Evolutionary conservation across 2,888 invertebrate species (phyloP).

Genomic region (Harmothoe impar): DNA sequence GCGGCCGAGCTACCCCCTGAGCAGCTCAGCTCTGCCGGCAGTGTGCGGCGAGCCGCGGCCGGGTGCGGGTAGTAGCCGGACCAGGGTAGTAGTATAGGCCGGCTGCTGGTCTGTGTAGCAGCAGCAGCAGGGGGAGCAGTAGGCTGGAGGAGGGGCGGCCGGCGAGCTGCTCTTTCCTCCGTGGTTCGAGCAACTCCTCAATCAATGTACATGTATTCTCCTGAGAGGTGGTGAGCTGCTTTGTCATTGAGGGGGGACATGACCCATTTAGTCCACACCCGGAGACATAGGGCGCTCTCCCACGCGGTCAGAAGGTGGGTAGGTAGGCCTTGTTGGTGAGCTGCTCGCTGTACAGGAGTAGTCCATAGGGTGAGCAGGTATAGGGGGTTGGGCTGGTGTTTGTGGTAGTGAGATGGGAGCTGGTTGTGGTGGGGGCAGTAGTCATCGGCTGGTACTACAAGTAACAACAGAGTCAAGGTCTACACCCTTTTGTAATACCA

Average conservation of each 20-base stretch:
- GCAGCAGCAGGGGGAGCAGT: background rate
- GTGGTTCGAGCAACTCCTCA: too few species aligned
- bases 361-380: too few species aligned
- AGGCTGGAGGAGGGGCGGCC: background rate
- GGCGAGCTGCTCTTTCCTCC: background rate
- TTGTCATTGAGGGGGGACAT: slow-evolving; percentile 13
- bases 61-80: background rate
- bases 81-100: background rate
- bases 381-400: too few species aligned
- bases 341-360: background rate
- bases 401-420: too few species aligned
- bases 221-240: background rate
- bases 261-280: slow-evolving; percentile 15
- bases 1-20: slow-evolving; percentile 14
- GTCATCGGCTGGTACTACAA: too few species aligned
- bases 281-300: too few species aligned
- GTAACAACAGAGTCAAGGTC: too few species aligned
- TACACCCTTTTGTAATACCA: too few species aligned
- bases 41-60: background rate
- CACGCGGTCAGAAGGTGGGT: background rate
- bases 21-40: background rate
- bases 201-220: too few species aligned
- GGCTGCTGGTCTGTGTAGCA: background rate
- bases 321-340: background rate
- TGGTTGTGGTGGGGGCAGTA: too few species aligned